These are phyloP conservation scores for Sebastes cheni DNA, from an alignment of 2,797 vertebrate genomes.

Conservation along the genomic window DNA sequence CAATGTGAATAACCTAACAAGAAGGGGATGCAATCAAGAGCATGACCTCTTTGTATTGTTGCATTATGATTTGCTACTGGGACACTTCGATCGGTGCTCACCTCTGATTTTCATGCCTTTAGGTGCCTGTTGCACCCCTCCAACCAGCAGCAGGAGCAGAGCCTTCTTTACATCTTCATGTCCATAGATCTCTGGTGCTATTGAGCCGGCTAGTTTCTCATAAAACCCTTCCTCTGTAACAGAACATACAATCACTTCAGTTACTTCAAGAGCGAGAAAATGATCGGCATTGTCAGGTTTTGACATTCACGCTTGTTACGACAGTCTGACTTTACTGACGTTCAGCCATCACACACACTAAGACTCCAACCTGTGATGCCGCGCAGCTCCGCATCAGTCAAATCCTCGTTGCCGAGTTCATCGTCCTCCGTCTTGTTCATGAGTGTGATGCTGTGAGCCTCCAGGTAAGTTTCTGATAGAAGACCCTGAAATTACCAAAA, in stretches of 20 bases:
- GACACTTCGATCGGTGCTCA: conserved; percentile 55
- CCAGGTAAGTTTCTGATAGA: conserved; percentile 92
- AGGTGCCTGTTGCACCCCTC: conserved; percentile 90
- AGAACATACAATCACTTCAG: neutral
- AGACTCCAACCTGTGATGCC: conserved; percentile 84
- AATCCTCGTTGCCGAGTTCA: conserved; percentile 80
- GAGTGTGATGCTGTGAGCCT: conserved; percentile 87
- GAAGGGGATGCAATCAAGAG: neutral
- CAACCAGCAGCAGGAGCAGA: conserved; percentile 90
- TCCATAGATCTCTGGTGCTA: conserved; percentile 94
- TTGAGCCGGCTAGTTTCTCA: conserved; percentile 90
- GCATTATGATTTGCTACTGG: no score
- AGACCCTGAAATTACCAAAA: conserved; percentile 81
- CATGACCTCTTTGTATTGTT: neutral
- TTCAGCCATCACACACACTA: neutral
- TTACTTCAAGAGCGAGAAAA: neutral
- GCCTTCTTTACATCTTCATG: conserved; percentile 97
- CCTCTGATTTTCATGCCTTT: conserved; percentile 96
- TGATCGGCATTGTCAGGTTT: neutral
- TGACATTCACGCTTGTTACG: fast-evolving
- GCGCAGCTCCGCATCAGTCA: conserved; percentile 88
- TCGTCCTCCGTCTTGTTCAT: conserved; percentile 93
- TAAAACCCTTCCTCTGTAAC: conserved; percentile 91
- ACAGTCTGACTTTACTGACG: no score
- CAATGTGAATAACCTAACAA: neutral